Evolutionary conservation across 2,113 vertebrate genomes (phyloP), one percentile per base, ranked within the genome.

Genomic region (Pseudonaja textilis): DNA sequence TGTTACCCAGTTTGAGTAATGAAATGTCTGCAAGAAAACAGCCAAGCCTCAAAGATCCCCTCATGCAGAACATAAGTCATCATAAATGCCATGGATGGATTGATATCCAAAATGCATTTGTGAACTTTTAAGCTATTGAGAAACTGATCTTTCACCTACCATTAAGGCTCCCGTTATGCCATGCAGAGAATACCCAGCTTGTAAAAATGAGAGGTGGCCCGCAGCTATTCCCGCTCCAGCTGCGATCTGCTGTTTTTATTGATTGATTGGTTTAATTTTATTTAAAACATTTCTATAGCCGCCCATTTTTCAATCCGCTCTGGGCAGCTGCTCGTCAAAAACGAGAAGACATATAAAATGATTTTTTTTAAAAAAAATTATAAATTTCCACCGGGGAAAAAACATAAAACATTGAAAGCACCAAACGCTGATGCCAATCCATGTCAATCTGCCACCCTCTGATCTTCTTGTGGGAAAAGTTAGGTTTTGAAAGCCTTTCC

Each of bases 61-160:
- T 69, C 29, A 69, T 5, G 29, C 29, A 69, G 91, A 94, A 88
- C 96, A 57, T 87, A 95, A n/a, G 14, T 95, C 93, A 92, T 96
- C 94, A 96, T 81, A 93, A 94, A 94, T 95, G 89, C 93, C 93
- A 95, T 90, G 95, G 92, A 94, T 92, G 91, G 93, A 12, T 47
- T 90, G n/a, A 29, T 18, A 69, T 3, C 81, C 93, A 69, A 86
- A 12, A 87, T 0, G 55, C 14, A 86, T 95, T 94, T 89, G 94
- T 93, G 96, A 96, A 93, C 18, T 91, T 94, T 92, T 90, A 94
- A 96, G 34, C 45, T 29, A 25, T 34, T 91, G 89, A 74, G 96
- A 94, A 95, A 64, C 56, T 95, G 87, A 96, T 94, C 93, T 1
- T 3, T 93, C 93, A 23, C 2, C 6, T 6, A 56, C 47, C 9